Evolutionary conservation across 2,797 vertebrate genomes (phyloP), one percentile per base, ranked within the genome.

Genomic region (Melanotaenia pygmaea): DNA sequence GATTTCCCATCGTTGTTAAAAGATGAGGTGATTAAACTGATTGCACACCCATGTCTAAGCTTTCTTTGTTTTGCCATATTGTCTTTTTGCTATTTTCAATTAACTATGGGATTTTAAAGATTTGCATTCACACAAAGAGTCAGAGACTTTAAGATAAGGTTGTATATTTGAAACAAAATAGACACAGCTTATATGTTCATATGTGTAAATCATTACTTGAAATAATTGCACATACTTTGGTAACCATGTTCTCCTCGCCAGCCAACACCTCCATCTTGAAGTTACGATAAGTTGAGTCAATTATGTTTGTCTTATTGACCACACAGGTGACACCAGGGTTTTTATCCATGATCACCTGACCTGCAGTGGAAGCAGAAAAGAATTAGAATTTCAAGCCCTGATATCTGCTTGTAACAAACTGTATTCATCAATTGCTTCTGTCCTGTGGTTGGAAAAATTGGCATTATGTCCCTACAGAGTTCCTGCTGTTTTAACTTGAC

Each of bases 201-300:
- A 20, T 30, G 57, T 34, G 4, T 58, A 8, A 51, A 9, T 22
- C 20, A 64, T 18, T 45, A 32, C 12, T 11, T 53, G 2, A 37
- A 35, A 61, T 47, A 16, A 56, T 14, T 30, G 37, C 3, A 66
- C 38, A 35, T 91, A 97, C 96, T 93, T 96, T 99, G 47, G 96
- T 95, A 18, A 97, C 92, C 95, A 98, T 96, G 84, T 96, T 97
- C 69, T 94, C 94, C 75, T 98, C 98, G 86, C 97, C 97, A 61
- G 96, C 96, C 0, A 99, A 82, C 62, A 99, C 90, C 90, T 99
- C 97, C 98, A 99, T 99, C 86, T 97, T 94, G 82, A 99, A 99
- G 90, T 97, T 97, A 68, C 97, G 94, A 87, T 97, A 99, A 0
- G 95, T 96, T 65, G 93, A 96, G 83, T 99, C 96, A 3, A 98